Conservation (phyloP, 2,888 invertebrate genomes). For the Orthonevra nobilis region DNA sequence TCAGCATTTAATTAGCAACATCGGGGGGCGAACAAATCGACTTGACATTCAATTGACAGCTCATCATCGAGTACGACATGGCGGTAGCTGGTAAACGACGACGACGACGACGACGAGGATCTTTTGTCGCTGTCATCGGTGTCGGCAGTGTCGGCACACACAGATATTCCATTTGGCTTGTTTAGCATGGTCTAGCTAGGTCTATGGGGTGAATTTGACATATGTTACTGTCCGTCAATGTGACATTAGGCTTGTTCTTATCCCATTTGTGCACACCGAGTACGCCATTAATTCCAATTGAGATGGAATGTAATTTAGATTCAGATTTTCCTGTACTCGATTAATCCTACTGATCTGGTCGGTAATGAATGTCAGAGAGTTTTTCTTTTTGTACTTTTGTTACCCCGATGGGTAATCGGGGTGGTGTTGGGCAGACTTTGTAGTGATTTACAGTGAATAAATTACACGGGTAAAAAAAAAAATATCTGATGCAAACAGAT, state of each 20-base stretch:
- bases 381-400: too few species aligned
- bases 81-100: slow-evolving; percentile 40
- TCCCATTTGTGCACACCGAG: background rate
- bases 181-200: slow-evolving; percentile 3
- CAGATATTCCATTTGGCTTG: slow-evolving; percentile 1
- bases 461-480: slow-evolving; percentile 49
- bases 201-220: slow-evolving; percentile 27
- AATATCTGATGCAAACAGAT: slow-evolving; percentile 48
- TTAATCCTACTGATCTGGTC: slow-evolving; percentile 44
- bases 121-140: background rate
- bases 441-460: slow-evolving; percentile 59
- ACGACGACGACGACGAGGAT: too few species aligned
- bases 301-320: slow-evolving; percentile 28
- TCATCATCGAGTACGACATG: slow-evolving; percentile 37
- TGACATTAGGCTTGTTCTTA: slow-evolving; percentile 17
- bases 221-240: slow-evolving; percentile 18
- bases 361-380: slow-evolving; percentile 14
- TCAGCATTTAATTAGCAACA: slow-evolving; percentile 51
- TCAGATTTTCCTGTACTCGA: slow-evolving; percentile 29
- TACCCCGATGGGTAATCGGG: too few species aligned
- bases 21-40: slow-evolving; percentile 59
- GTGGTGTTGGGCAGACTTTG: background rate
- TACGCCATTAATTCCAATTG: slow-evolving; percentile 30
- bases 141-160: slow-evolving; percentile 2
- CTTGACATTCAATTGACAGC: slow-evolving; percentile 64